Evolutionary conservation across 2,797 vertebrate species (phyloP), one percentile per base, ranked within the genome.

Genomic region (Lacerta agilis): DNA sequence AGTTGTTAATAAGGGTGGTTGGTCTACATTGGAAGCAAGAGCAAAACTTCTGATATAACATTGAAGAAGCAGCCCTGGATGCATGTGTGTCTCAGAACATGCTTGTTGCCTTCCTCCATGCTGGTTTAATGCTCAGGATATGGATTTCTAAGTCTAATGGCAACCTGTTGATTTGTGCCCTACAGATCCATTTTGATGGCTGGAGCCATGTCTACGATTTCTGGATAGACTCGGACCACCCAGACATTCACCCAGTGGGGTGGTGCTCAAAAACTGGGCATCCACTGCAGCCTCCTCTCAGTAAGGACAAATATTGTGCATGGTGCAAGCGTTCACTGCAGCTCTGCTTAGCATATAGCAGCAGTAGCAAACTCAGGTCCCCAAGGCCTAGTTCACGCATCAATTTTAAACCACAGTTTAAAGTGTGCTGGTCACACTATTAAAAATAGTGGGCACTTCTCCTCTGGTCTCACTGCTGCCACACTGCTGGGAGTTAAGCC

Each of bases 141-240:
- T 1, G 4, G 89, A 67, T 38, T 15, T 67, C 10, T 90, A 78
- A 41, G 7, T 86, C 75, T 83, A 71, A 89, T 10, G 15, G 18
- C 84, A 85, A 90, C 36, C 3, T 71, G 15, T 88, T 75, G 79
- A 8, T 36, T 94, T 93, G 78, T 85, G 89, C 89, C 17, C 77
- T 77, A 25, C 95, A 99, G 99, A 97, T 99, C 90, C 98, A 99
- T 96, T 99, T 99, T 93, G 98, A 99, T 1, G 99, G 98, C 92
- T 99, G 99, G 98, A 99, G 97, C 96, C 98, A 99, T 0, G 92
- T 98, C 86, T 99, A 98, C 82, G 98, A 99, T 89, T 99, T 99
- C 96, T 99, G 99, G 99, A 97, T 98, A 88, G 99, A 99, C 80
- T 98, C 98, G 0, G 99, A 99, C 95, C 98, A 99, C 91, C 98